Conservation (phyloP, 2,888 invertebrate species). For the Panopea generosa region DNA sequence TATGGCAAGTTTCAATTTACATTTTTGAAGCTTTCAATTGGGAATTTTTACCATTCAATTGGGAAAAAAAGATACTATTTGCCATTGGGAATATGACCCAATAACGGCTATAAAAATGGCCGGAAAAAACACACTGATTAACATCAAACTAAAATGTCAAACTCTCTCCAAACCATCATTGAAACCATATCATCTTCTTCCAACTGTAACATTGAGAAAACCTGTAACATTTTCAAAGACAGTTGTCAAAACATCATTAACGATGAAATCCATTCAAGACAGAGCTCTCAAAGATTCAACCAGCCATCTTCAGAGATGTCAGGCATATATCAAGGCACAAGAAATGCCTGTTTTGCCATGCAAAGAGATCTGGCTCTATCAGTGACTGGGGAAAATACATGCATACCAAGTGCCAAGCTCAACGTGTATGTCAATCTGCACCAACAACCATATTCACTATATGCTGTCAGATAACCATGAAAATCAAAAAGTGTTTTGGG, state of each 20-base stretch:
- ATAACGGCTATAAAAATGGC: too few species aligned
- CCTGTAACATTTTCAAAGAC: constrained; percentile 13
- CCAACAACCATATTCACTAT: constrained; percentile 17
- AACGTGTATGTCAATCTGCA: constrained; percentile 20
- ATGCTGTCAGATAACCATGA: constrained; percentile 24
- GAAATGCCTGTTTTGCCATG: neutral
- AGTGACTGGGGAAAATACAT: constrained; percentile 20
- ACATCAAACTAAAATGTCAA: neutral
- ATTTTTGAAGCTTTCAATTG: too few species aligned
- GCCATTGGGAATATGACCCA: too few species aligned
- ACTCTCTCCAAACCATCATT: neutral
- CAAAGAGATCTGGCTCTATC: neutral
- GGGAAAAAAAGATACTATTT: too few species aligned
- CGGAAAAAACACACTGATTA: too few species aligned
- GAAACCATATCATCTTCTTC: neutral
- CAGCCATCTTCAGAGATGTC: constrained; percentile 8
- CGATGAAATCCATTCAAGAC: constrained; percentile 3
- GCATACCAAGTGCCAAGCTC: constrained; percentile 4
- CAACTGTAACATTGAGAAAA: neutral
- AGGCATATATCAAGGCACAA: constrained; percentile 8
- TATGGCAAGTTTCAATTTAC: too few species aligned
- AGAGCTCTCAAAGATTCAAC: constrained; percentile 2
- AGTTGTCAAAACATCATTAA: neutral
- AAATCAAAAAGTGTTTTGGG: constrained; percentile 29
- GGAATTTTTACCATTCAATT: too few species aligned